Conservation (phyloP, 2,113 vertebrate genomes). For the Chelonoidis abingdonii region DNA sequence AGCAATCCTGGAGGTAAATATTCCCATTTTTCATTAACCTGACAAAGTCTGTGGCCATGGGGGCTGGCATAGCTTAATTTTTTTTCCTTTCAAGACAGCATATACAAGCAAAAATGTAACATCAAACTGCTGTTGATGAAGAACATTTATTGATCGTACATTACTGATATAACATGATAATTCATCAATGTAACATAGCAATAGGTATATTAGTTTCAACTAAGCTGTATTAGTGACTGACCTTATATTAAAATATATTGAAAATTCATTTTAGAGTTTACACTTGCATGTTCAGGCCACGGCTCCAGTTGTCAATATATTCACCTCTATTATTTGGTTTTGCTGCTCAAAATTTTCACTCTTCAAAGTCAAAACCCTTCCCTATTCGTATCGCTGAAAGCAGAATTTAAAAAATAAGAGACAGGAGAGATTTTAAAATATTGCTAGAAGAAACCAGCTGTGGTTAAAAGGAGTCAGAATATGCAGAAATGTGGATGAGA, state of each 20-base stretch:
- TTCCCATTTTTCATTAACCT: background rate
- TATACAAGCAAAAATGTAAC: background rate
- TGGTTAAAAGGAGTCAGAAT: background rate
- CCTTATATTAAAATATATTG: background rate
- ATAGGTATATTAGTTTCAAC: background rate
- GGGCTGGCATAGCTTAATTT: rapidly evolving
- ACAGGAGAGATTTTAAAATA: background rate
- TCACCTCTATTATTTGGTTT: background rate
- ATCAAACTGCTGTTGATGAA: background rate
- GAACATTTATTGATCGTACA: background rate
- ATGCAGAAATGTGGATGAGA: background rate
- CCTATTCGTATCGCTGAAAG: background rate
- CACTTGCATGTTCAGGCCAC: background rate
- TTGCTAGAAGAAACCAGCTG: background rate
- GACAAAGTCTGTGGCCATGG: background rate
- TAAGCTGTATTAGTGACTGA: background rate
- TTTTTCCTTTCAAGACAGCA: background rate
- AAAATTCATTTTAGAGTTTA: background rate
- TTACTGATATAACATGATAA: background rate
- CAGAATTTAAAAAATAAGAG: background rate
- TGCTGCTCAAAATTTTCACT: background rate
- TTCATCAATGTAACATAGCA: background rate
- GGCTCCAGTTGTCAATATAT: background rate
- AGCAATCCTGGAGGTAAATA: background rate
- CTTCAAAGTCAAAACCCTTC: background rate